These are phyloP conservation scores for Allygus modestus DNA, from an alignment of 2,888 invertebrate genomes.

Conservation along the genomic window DNA sequence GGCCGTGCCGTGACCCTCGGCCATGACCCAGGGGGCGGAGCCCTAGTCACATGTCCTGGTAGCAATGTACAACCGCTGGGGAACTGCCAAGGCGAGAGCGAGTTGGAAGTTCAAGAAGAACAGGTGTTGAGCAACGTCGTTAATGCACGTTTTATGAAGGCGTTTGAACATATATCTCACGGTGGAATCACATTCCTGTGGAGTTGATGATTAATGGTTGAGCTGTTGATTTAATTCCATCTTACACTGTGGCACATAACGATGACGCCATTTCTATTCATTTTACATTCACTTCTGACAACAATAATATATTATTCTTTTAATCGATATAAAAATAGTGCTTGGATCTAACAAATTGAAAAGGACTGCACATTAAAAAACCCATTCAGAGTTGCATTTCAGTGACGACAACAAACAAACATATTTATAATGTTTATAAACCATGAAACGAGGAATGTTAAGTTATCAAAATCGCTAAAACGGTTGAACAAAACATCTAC, in stretches of 20 bases:
- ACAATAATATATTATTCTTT: too few species aligned
- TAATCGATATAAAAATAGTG: too few species aligned
- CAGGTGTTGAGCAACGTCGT: conserved; percentile 20
- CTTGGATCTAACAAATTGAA: too few species aligned
- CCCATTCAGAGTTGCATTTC: too few species aligned
- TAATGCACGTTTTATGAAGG: background rate
- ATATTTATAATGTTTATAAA: too few species aligned
- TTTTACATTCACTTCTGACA: too few species aligned
- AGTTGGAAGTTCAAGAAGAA: conserved; percentile 33
- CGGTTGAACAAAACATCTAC: too few species aligned
- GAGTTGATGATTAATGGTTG: background rate
- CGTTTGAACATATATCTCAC: background rate
- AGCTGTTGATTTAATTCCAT: background rate
- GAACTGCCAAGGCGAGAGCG: background rate
- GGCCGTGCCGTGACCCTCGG: background rate
- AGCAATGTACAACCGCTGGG: background rate
- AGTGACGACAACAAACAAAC: too few species aligned
- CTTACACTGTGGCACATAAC: background rate
- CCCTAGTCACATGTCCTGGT: conserved; percentile 30
- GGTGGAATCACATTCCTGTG: background rate
- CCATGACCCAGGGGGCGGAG: conserved; percentile 25
- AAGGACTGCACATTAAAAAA: too few species aligned
- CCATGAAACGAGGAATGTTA: too few species aligned
- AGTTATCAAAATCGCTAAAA: too few species aligned
- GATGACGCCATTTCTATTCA: too few species aligned